Percentiles rank a stretch among this genome's conserved stretches.
phyloP scores from a whole-genome alignment of 2,797 vertebrate species.

The Spea hammondii region DNA sequence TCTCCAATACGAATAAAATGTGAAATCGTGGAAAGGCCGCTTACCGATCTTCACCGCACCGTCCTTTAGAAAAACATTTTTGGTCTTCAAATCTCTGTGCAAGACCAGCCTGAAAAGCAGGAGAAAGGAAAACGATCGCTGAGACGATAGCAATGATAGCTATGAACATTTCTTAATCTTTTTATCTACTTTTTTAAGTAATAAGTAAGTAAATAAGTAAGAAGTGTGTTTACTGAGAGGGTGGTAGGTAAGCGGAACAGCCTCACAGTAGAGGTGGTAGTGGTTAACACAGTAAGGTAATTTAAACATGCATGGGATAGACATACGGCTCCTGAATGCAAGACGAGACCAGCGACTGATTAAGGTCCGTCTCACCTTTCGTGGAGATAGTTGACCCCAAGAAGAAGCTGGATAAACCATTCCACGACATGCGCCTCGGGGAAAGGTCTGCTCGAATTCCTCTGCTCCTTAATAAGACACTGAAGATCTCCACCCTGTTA shows the following conservation, averaged over 20 bases:
- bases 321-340: too few species aligned
- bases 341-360: too few species aligned
- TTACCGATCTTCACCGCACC: slow-evolving; percentile 48
- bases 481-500: slow-evolving; percentile 50
- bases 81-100: slow-evolving; percentile 51
- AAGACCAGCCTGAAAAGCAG: slow-evolving; percentile 31
- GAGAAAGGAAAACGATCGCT: background rate
- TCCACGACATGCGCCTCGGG: slow-evolving; percentile 36
- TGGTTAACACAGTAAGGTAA: too few species aligned
- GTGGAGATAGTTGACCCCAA: slow-evolving; percentile 51
- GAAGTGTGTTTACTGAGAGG: too few species aligned
- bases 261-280: too few species aligned
- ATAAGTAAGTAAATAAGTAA: too few species aligned
- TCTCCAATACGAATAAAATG: too few species aligned
- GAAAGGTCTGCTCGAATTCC: background rate
- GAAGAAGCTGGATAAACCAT: slow-evolving; percentile 51
- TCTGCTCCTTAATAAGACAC: slow-evolving; percentile 14
- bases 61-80: slow-evolving; percentile 50
- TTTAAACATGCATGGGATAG: too few species aligned
- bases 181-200: too few species aligned
- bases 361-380: slow-evolving; percentile 31
- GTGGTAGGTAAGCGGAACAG: too few species aligned
- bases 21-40: background rate
- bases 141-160: background rate
- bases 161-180: too few species aligned